phyloP scores from a whole-genome alignment of 30 jellyfish, hydroid and myxozoan genomes.

The Turritopsis rubra region DNA sequence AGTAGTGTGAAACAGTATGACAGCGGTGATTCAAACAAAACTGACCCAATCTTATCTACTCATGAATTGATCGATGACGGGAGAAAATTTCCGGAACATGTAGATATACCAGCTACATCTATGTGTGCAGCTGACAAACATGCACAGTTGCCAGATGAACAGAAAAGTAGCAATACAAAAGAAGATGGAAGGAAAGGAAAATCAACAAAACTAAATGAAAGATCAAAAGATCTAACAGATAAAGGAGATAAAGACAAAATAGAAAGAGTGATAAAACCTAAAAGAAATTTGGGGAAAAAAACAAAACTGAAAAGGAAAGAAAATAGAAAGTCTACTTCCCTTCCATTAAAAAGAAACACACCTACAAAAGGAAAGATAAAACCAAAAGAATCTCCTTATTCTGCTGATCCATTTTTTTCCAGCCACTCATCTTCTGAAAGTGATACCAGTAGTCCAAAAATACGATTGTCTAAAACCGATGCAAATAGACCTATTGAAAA shows the following conservation, averaged over 20 bases:
- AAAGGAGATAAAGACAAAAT: neutral
- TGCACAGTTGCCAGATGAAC: no score
- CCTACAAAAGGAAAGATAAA: neutral
- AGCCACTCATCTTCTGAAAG: conserved; percentile 11
- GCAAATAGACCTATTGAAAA: neutral
- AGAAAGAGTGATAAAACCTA: neutral
- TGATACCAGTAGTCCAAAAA: neutral
- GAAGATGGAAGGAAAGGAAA: neutral
- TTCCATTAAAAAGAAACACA: neutral
- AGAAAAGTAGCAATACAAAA: neutral
- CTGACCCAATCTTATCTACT: neutral
- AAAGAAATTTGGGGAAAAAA: neutral
- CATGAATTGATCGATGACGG: neutral
- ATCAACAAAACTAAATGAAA: neutral
- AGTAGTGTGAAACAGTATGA: no score
- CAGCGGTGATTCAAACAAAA: no score
- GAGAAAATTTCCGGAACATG: neutral
- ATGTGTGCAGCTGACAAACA: neutral
- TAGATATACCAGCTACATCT: neutral
- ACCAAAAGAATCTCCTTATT: neutral
- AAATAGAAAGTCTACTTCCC: neutral
- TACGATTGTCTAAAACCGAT: neutral
- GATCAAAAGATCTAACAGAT: neutral
- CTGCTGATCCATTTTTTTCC: neutral
- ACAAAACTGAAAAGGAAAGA: neutral